Percentiles rank a stretch among this genome's conserved stretches.
Conservation (phyloP, 1,140 invertebrate species). For the Carcinoscorpius rotundicauda region DNA sequence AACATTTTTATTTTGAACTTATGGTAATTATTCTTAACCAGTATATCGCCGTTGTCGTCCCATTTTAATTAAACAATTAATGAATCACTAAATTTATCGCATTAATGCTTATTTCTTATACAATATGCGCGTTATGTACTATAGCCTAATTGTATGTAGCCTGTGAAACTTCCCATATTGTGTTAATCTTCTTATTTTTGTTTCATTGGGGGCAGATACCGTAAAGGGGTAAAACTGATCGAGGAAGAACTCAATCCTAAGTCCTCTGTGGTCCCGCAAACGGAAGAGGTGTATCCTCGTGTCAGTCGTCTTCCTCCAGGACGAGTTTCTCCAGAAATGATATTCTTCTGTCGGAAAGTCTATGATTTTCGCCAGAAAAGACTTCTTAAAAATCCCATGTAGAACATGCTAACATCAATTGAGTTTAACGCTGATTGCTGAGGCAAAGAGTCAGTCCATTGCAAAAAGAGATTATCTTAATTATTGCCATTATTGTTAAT, state of each 20-base stretch:
- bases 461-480: no score
- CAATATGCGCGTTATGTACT: no score
- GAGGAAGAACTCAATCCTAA: conserved; percentile 46
- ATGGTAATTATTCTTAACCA: no score
- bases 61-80: not conserved
- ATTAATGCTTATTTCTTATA: no score
- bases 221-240: conserved; percentile 45
- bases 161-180: no score
- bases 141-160: no score
- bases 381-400: conserved; percentile 27
- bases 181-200: no score
- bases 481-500: no score
- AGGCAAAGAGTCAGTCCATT: no score
- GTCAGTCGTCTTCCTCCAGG: conserved; percentile 48
- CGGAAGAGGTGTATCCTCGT: conserved; percentile 39
- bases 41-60: not conserved
- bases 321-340: conserved; percentile 65
- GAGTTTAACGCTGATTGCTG: no score
- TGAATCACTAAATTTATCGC: not conserved
- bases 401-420: not conserved
- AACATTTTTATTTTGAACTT: no score
- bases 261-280: conserved; percentile 42
- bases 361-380: conserved; percentile 78
- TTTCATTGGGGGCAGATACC: conserved; percentile 38
- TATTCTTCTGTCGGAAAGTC: conserved; percentile 85